Base-by-base conservation (phyloP, 2,888 invertebrate species). In the Holacanthella duospinosa region DNA sequence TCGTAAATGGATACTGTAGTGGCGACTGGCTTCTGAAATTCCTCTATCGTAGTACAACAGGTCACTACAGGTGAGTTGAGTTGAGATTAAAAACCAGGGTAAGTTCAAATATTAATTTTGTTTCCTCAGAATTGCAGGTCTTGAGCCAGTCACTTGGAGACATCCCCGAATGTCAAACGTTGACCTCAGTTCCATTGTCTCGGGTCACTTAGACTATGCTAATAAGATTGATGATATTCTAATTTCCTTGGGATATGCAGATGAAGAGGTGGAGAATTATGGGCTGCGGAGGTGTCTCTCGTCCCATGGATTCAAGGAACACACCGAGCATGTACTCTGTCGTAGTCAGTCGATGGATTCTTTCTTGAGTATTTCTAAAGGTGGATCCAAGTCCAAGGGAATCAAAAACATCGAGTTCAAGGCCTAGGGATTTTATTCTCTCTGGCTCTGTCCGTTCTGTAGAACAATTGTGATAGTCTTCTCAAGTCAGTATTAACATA, bases 11-110 rank as follows among this genome's bases (percentile, higher is more conserved):
- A 43, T 86, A 84, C 75, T 83, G 83, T 77, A 79, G 68, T 43
- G 66, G 67, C 36, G 85, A 85, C 74, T 85, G 85, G 85, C 75
- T 85, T 59, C 75, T 85, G 66, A 82, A 83, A 76, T 85, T 85
- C 74, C 75, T 86, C 56, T 85, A 84, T 74, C 79, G 85, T 54
- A 84, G 85, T 21, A 80, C 85, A 60, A 82, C 83, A 26, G 82
- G 82, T 63, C 67, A 78, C 79, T 63, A 75, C 74, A 65, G 75
- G 83, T 83, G 72, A 75, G 77, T 61, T n/a, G n/a, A n/a, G n/a
- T 36, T 36, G 6, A 53, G 25, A 27, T 56, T n/a, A n/a, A 29
- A 24, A 28, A n/a, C 29, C 19, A 25, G 4, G 3, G 19, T 56
- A 12, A 36, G 36, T 16, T 36, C 6, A 36, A 36, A 36, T 56